These are phyloP conservation scores for Petrocephalus zakoni DNA, from an alignment of 2,113 vertebrate species.

Conservation along the genomic window DNA sequence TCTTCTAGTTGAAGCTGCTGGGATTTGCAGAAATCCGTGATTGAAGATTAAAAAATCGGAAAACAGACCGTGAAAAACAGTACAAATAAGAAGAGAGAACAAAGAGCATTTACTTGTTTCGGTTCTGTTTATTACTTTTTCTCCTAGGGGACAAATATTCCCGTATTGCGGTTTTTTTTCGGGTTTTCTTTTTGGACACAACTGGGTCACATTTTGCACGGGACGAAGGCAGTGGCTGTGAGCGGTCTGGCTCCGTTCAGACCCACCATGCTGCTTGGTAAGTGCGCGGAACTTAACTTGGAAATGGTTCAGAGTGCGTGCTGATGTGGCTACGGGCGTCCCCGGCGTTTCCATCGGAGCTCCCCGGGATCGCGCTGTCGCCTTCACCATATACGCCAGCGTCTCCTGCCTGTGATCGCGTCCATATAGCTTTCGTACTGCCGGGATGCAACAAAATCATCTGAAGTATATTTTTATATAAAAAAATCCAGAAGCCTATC, in stretches of 20 bases:
- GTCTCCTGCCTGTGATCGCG: not conserved
- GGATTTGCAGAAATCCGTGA: slow-evolving; percentile 25
- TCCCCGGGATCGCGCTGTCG: not conserved
- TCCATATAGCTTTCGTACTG: not conserved
- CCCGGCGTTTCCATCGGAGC: too few species aligned
- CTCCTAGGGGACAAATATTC: slow-evolving; percentile 26
- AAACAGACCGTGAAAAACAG: slow-evolving; percentile 19
- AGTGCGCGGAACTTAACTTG: slow-evolving; percentile 8
- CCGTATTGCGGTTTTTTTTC: slow-evolving; percentile 19
- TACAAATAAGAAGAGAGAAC: not conserved
- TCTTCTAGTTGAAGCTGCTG: slow-evolving; percentile 35
- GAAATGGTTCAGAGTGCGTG: not conserved
- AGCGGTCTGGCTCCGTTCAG: not conserved
- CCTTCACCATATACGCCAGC: not conserved
- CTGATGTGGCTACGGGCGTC: not conserved
- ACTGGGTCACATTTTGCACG: not conserved
- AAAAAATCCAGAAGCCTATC: not conserved
- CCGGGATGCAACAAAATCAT: not conserved
- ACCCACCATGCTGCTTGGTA: slow-evolving; percentile 22
- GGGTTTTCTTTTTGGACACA: not conserved
- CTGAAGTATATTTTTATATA: too few species aligned
- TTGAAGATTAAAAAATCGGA: not conserved
- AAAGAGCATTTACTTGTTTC: slow-evolving; percentile 9
- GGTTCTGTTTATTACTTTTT: slow-evolving; percentile 23
- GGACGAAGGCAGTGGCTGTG: not conserved